Conservation (phyloP, 2,113 vertebrate genomes). For the Quiscalus mexicanus region DNA sequence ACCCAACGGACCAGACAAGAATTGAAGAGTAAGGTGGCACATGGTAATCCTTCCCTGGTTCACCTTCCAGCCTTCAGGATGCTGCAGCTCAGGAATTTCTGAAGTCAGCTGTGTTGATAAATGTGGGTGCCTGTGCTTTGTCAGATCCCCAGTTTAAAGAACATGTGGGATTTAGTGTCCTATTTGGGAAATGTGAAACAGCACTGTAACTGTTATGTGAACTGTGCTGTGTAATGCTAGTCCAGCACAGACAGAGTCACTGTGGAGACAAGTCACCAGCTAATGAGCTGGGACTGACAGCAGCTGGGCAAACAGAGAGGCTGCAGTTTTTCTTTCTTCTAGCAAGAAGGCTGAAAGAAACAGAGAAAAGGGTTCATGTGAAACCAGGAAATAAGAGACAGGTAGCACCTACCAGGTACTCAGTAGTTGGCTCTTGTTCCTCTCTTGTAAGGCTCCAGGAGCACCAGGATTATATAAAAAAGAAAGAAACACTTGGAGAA, state of each 20-base stretch:
- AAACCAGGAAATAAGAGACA: not conserved
- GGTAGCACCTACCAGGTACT: not conserved
- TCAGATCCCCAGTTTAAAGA: not conserved
- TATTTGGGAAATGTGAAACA: constrained; percentile 12
- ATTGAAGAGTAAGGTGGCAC: not conserved
- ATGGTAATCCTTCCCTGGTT: not conserved
- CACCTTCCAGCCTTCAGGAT: not conserved
- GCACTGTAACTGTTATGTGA: not conserved
- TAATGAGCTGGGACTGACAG: not conserved
- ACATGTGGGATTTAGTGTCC: not conserved
- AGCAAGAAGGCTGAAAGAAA: not conserved
- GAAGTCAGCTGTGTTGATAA: not conserved
- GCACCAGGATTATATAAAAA: not conserved
- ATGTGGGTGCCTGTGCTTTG: not conserved
- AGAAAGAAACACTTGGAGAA: not conserved
- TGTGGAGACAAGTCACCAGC: not conserved
- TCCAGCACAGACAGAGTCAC: not conserved
- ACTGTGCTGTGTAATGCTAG: not conserved
- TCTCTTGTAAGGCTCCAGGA: not conserved
- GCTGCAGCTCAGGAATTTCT: not conserved
- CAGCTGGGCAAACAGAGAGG: not conserved
- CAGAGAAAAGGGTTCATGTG: not conserved
- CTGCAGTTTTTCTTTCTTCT: not conserved
- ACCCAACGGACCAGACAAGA: not conserved
- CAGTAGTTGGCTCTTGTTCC: not conserved